Conservation (phyloP, 2,113 vertebrate genomes). For the Chionodraco myersi region DNA sequence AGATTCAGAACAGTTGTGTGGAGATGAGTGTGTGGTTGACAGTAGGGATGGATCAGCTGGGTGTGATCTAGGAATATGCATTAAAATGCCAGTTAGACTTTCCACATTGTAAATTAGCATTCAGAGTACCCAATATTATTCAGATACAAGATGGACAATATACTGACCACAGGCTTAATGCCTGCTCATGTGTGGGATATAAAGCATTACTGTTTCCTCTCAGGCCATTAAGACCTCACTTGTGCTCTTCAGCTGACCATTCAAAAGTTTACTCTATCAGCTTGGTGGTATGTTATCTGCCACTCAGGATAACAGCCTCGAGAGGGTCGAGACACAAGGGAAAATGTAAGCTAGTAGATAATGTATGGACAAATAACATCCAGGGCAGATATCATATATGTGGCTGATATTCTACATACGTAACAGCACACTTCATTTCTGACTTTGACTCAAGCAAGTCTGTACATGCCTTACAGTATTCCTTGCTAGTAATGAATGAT, state of each 20-base stretch:
- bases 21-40: conserved; percentile 44
- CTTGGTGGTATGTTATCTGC: conserved; percentile 26
- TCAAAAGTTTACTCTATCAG: conserved; percentile 36
- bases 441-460: conserved; percentile 40
- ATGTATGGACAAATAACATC: conserved; percentile 20
- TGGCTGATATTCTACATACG: background rate
- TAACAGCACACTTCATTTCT: conserved; percentile 1
- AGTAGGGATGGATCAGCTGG: conserved; percentile 41
- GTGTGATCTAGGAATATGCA: conserved; percentile 56
- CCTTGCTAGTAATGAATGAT: background rate
- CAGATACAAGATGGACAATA: conserved; percentile 31
- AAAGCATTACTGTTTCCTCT: conserved; percentile 27
- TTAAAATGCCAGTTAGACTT: conserved; percentile 57
- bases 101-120: conserved; percentile 47
- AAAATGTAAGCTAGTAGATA: conserved; percentile 9
- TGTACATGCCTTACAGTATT: background rate
- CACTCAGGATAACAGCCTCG: conserved; percentile 12
- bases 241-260: conserved; percentile 19
- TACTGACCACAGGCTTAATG: conserved; percentile 37
- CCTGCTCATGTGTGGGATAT: conserved; percentile 39
- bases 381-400: conserved; percentile 1
- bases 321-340: conserved; percentile 7
- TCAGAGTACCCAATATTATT: conserved; percentile 37
- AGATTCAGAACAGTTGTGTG: conserved; percentile 26
- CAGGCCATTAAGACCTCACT: conserved; percentile 33